These are phyloP conservation scores for Acropternis orthonyx DNA, from an alignment of 2,797 vertebrate species.

Conservation along the genomic window DNA sequence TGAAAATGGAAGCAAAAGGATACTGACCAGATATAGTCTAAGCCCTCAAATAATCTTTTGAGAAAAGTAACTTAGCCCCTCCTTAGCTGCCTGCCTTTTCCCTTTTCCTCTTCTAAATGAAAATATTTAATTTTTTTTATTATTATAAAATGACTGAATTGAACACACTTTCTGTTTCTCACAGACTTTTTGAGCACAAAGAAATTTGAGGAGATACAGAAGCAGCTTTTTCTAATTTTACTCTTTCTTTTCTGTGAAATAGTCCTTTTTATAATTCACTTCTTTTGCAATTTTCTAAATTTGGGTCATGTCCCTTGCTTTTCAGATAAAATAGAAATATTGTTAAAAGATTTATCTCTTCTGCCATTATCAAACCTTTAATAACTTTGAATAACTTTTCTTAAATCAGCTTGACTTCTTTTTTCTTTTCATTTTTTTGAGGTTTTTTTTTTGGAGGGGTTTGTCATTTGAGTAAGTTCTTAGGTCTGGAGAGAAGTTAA, in stretches of 20 bases:
- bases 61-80: background rate
- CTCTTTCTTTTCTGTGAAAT: background rate
- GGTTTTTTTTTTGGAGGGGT: background rate
- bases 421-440: background rate
- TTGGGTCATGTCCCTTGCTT: constrained; percentile 24
- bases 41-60: background rate
- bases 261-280: background rate
- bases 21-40: background rate
- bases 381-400: constrained; percentile 17
- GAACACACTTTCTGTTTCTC: background rate
- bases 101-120: background rate
- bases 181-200: background rate
- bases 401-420: background rate
- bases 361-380: constrained; percentile 6
- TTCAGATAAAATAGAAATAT: constrained; percentile 34
- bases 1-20: background rate
- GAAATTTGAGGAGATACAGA: background rate
- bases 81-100: background rate
- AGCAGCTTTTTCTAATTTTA: background rate
- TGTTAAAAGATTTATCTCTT: constrained; percentile 42
- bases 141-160: background rate
- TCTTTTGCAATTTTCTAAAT: constrained; percentile 21
- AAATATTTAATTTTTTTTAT: background rate
- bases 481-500: background rate
- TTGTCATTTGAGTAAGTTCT: background rate